Base-by-base conservation (phyloP, 2,888 invertebrate genomes). In the Lumbricus terrestris region DNA sequence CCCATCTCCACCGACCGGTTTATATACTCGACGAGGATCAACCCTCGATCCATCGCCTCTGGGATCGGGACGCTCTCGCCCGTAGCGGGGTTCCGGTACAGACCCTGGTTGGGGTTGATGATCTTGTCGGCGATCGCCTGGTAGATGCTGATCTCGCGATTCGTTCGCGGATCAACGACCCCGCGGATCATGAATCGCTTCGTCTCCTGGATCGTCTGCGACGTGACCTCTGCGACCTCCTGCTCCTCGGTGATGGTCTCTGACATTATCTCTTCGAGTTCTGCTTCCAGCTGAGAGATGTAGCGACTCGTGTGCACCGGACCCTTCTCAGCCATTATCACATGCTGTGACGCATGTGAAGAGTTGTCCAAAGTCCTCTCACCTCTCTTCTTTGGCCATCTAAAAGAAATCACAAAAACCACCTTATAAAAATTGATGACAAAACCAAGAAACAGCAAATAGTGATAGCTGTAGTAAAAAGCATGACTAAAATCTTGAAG, bases 21-120 rank as follows among this genome's bases (percentile, higher is more conserved):
- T 23, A 92, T 91, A 89, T 91, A 92, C 88, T 93, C 94, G n/a
- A 93, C 94, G 34, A 92, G 90, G 69, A 95, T 93, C 82, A 94
- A 91, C 13, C 95, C 94, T 47, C 91, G 91, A 83, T 93, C 92
- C 89, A 95, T 94, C 40, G 95, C 95, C 91, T 94, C 94, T 1
- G 94, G 93, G 34, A 95, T 94, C 13, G 94, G 93, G 91, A 94
- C 93, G 29, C 91, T 92, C 85, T 93, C 92, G 0, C 93, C 93
- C 0, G 94, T 94, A 85, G 92, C 93, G 0, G 93, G 94, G 91
- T 95, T 94, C 38, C 91, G 90, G 90, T 91, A 92, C 8, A 89
- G 35, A 35, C 91, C 92, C 91, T 93, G 92, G 20, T 93, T 92
- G 90, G 93, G 93, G 91, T 94, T 93, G 35, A 95, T 92, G 29